phyloP scores from a whole-genome alignment of 2,797 vertebrate species.

The Parambassis ranga region DNA sequence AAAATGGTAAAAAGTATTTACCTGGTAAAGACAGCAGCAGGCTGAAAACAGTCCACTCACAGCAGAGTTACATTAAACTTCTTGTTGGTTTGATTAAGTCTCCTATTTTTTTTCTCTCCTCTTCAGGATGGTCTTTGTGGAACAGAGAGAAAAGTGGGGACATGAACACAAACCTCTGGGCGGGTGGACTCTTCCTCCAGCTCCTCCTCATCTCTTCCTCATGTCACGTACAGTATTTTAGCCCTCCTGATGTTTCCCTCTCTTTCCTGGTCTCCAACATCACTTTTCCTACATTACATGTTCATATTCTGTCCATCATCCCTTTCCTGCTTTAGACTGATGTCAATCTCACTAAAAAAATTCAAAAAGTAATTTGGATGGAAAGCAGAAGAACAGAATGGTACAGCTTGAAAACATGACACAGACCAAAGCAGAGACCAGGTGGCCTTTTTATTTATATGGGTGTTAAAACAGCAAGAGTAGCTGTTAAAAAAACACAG shows the following conservation, averaged over 20 bases:
- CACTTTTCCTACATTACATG: neutral
- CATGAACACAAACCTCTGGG: conserved; percentile 21
- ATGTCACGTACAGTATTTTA: neutral
- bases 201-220: conserved; percentile 36
- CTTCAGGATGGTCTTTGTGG: neutral
- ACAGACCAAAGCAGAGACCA: neutral
- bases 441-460: no score
- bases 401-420: neutral
- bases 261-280: neutral
- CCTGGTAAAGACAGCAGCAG: conserved; percentile 18
- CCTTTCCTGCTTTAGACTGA: neutral
- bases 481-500: no score
- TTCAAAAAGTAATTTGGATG: no score
- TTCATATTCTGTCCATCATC: neutral
- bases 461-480: no score
- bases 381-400: neutral
- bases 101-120: neutral
- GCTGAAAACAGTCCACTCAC: neutral
- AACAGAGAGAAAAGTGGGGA: neutral
- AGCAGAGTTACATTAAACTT: neutral
- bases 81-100: neutral
- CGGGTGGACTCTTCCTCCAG: conserved; percentile 2
- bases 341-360: no score
- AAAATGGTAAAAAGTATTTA: no score
- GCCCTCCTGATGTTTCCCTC: no score